Evolutionary conservation across 2,797 vertebrate species (phyloP), one percentile per base, ranked within the genome.

Genomic region (Dromococcyx pavoninus): DNA sequence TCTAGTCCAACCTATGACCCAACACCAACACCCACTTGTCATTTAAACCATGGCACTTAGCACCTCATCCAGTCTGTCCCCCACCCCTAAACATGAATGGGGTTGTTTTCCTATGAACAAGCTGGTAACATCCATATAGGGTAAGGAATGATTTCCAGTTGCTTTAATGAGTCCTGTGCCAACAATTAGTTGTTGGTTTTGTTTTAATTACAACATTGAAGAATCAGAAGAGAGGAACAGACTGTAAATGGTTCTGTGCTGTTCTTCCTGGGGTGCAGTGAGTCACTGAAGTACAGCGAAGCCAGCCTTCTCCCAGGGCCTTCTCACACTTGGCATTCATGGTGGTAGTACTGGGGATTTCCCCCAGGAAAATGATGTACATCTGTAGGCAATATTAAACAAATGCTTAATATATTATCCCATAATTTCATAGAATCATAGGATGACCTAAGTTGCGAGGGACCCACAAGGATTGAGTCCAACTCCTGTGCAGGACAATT

Each of bases 301-400:
- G 44, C 19, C 67, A 84, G 73, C 70, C 76, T 46, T 76, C 44
- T 69, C 78, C 67, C 76, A 41, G 11, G 58, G 50, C 74, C 50
- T 24, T 22, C 17, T 78, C 57, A 43, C 74, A 58, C 46, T 24
- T 51, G 32, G 54, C 17, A 44, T 83, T 80, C 4, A 1, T 44
- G 12, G 4, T 54, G 67, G 13, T 43, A 57, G 21, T 17, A 5
- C 3, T 32, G 43, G 41, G 41, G 2, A 28, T 30, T 35, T 39
- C 3, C 2, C 2, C 9, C 1, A 4, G 0, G 0, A 16, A 65
- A 32, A 3, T 5, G 0, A 28, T 33, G 14, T 24, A 24, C 13
- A 13, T 58, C 37, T 88, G 11, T 23, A 70, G 56, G 46, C 62
- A 77, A 24, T 58, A 60, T 89, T 35, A 54, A 76, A 53, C 23